Conservation (phyloP, 1,140 invertebrate genomes). For the Drosophila yakuba region DNA sequence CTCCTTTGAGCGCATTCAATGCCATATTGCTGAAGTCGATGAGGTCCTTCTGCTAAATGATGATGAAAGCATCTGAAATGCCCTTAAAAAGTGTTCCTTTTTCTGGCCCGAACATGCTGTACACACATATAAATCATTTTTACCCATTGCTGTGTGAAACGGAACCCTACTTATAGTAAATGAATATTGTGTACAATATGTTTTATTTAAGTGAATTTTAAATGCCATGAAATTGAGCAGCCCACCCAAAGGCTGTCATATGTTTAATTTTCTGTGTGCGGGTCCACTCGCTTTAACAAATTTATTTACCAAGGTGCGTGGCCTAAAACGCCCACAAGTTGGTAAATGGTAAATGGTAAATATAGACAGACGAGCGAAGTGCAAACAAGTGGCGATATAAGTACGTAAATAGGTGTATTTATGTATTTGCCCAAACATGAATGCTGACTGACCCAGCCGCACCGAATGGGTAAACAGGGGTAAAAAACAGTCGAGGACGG, state of each 20-base stretch:
- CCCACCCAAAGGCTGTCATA: constrained; percentile 48
- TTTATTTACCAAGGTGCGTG: constrained; percentile 69
- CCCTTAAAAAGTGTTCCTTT: no score
- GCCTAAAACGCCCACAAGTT: constrained; percentile 23
- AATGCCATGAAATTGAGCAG: constrained; percentile 60
- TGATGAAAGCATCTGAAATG: not conserved
- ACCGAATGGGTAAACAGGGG: constrained; percentile 29
- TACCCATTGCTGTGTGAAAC: not conserved
- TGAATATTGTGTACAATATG: constrained; percentile 51
- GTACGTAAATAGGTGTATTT: constrained; percentile 48
- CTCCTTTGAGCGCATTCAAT: not conserved
- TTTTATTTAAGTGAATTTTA: constrained; percentile 77
- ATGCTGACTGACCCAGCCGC: constrained; percentile 49
- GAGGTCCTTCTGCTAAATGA: not conserved
- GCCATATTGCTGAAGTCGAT: constrained; percentile 1
- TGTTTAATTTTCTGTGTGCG: constrained; percentile 61
- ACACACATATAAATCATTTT: constrained; percentile 17
- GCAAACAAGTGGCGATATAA: constrained; percentile 44
- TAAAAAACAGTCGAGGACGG: constrained; percentile 1
- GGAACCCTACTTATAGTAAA: constrained; percentile 45
- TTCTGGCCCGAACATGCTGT: no score
- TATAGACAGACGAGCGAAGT: constrained; percentile 30
- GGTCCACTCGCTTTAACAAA: constrained; percentile 58
- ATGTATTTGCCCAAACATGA: constrained; percentile 65
- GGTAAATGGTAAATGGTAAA: constrained; percentile 25